These are phyloP conservation scores for Sarcophaga bullata DNA, from an alignment of 1,140 invertebrate species.

Conservation along the genomic window DNA sequence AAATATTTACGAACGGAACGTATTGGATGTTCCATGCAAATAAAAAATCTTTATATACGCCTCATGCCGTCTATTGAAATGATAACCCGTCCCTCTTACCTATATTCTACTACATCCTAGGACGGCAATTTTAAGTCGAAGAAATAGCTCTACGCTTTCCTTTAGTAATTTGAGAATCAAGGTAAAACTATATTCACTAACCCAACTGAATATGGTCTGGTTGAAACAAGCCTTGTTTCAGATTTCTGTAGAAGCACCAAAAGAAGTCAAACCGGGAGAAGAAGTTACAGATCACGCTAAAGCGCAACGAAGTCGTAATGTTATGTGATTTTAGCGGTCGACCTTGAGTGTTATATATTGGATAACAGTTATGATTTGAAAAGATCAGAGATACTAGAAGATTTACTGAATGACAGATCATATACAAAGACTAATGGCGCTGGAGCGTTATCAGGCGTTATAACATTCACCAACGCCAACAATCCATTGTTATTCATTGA, in stretches of 20 bases:
- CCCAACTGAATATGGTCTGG: neutral
- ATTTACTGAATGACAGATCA: neutral
- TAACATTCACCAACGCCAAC: slow-evolving; percentile 19
- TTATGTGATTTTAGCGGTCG: neutral
- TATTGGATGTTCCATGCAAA: slow-evolving; percentile 65
- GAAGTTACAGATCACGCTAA: neutral
- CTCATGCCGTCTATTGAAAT: slow-evolving; percentile 79
- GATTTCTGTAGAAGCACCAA: neutral
- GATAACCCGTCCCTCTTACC: slow-evolving; percentile 79
- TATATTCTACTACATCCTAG: slow-evolving; percentile 7
- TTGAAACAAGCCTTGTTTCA: neutral
- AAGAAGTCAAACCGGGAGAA: neutral
- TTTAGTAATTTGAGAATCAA: slow-evolving; percentile 15
- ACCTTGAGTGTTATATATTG: slow-evolving; percentile 12
- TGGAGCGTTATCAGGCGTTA: neutral
- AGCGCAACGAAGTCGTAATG: slow-evolving; percentile 4
- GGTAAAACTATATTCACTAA: neutral
- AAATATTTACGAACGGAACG: slow-evolving; percentile 80
- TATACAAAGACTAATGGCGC: neutral
- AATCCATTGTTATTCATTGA: neutral
- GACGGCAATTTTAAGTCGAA: neutral
- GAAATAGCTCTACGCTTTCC: slow-evolving; percentile 2
- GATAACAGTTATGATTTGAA: slow-evolving; percentile 2
- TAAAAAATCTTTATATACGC: slow-evolving; percentile 58
- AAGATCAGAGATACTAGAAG: neutral